Evolutionary conservation across 2,113 vertebrate species (phyloP).

Genomic region (Ursus arctos): DNA sequence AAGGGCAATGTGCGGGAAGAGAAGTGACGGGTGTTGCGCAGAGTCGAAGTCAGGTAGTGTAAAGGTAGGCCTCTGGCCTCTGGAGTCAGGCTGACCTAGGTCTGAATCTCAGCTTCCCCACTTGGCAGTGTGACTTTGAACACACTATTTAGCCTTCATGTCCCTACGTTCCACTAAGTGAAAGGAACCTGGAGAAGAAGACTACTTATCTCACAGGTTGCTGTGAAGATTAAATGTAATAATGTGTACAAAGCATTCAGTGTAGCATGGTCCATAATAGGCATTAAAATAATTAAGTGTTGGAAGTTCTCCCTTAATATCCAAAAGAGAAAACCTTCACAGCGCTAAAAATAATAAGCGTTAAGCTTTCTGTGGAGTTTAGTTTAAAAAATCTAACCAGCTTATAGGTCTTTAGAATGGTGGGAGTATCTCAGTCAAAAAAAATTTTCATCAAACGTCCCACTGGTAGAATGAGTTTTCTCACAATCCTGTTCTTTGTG

Average conservation of each 20-base stretch:
- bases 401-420: slow-evolving; percentile 74
- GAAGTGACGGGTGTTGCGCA: not conserved
- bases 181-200: slow-evolving; percentile 14
- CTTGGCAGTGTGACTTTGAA: not conserved
- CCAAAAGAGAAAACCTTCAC: not conserved
- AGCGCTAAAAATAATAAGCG: slow-evolving; percentile 27
- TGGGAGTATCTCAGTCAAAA: slow-evolving; percentile 83
- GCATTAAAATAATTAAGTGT: not conserved
- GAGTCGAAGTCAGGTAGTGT: not conserved
- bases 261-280: not conserved
- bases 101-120: not conserved
- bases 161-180: not conserved
- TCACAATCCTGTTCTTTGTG: slow-evolving; percentile 87
- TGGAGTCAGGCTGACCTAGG: not conserved
- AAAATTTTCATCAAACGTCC: slow-evolving; percentile 76
- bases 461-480: slow-evolving; percentile 74
- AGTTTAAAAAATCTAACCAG: slow-evolving; percentile 15
- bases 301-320: not conserved
- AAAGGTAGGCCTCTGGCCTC: not conserved
- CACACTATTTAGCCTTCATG: not conserved
- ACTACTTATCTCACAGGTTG: not conserved
- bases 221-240: not conserved
- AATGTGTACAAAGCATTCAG: not conserved
- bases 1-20: not conserved
- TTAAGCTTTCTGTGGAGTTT: not conserved